phyloP scores from a whole-genome alignment of 2,113 vertebrate genomes.

The Rhinoderma darwinii region DNA sequence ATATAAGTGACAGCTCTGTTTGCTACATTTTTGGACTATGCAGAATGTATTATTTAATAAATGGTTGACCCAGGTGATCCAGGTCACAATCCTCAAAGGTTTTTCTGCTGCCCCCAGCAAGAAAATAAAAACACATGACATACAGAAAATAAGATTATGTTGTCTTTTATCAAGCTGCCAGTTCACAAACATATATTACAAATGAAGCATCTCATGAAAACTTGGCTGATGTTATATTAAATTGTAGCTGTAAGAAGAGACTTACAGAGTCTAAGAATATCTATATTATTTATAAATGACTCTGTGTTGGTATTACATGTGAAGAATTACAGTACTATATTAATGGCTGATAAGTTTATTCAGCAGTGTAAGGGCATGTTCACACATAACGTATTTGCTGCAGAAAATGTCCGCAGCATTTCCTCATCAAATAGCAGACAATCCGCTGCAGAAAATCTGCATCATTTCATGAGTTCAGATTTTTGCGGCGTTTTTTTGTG shows the following conservation, averaged over 20 bases:
- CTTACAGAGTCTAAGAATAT: neutral
- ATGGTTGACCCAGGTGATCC: neutral
- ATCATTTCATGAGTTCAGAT: too few species aligned
- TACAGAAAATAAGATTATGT: neutral
- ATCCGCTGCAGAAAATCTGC: too few species aligned
- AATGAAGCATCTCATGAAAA: neutral
- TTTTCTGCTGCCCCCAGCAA: neutral
- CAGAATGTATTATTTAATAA: neutral
- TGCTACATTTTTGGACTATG: neutral
- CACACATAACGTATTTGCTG: too few species aligned
- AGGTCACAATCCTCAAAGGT: neutral
- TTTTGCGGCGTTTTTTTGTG: too few species aligned
- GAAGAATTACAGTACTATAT: neutral
- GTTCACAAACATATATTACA: conserved; percentile 7
- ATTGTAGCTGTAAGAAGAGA: neutral
- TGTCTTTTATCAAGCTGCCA: neutral
- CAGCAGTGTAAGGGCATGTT: too few species aligned
- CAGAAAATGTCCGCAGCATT: too few species aligned
- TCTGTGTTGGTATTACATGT: neutral
- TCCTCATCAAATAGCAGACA: too few species aligned
- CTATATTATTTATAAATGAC: neutral
- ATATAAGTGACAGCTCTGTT: neutral
- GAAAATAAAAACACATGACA: neutral
- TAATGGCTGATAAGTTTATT: neutral
- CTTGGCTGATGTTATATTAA: neutral